phyloP scores from a whole-genome alignment of 2,113 vertebrate species.

The Mixornis gularis region DNA sequence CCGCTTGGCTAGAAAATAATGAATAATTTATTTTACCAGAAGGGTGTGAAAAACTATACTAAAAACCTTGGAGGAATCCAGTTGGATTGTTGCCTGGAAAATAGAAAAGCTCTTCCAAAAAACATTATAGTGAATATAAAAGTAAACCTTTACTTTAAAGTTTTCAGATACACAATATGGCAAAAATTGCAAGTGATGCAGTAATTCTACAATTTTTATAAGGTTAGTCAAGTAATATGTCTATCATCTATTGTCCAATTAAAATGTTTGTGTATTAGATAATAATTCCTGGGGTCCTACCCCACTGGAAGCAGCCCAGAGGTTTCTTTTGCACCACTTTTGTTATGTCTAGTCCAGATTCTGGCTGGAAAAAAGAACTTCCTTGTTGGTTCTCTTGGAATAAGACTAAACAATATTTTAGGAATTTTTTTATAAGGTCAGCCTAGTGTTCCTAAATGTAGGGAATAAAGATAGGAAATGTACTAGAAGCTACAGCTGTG shows the following conservation, averaged over 20 bases:
- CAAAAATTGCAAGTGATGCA: accelerated
- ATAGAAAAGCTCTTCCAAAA: background rate
- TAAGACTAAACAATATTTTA: background rate
- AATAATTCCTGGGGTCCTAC: background rate
- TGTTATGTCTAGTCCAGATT: background rate
- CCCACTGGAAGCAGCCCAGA: background rate
- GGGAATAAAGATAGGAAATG: background rate
- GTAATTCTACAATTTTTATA: background rate
- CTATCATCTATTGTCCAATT: background rate
- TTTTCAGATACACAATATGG: background rate
- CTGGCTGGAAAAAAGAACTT: background rate
- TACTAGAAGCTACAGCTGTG: too few relatives aligned
- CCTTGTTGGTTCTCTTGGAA: background rate
- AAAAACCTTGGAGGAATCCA: background rate
- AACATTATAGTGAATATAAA: background rate
- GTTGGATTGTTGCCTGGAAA: background rate
- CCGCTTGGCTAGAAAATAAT: background rate
- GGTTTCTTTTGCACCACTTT: background rate
- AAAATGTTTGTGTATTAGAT: background rate
- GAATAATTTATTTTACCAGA: background rate
- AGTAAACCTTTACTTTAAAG: background rate
- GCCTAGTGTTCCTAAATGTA: background rate
- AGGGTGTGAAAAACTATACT: background rate
- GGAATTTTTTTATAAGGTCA: background rate
- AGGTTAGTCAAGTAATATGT: background rate